Evolutionary conservation across 2,113 vertebrate genomes (phyloP), one percentile per base, ranked within the genome.

Genomic region (Poecilia latipinna): DNA sequence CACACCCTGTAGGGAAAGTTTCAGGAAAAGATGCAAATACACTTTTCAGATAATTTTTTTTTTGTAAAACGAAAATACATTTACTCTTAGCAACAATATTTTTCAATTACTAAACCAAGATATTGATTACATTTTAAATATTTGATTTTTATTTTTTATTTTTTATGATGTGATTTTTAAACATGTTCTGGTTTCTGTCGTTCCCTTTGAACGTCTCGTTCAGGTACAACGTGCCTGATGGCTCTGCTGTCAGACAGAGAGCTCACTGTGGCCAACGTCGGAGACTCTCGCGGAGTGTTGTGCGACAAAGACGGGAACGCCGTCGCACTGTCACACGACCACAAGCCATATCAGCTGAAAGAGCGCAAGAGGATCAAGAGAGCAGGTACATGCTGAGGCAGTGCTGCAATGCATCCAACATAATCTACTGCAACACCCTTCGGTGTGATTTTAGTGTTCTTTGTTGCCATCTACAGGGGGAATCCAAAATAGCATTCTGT

Each of bases 361-460:
- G 98, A 99, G 83, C 96, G 98, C 87, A 99, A 98, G 93, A 95
- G 98, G 90, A 99, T 99, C 90, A 99, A 99, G 88, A 96, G 97
- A 90, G 98, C 98, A 35, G 98, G 98, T 98, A 93, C 54, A 82
- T n/a, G 15, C 71, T 51, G 13, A 64, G 51, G 54, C 61, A 68
- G 15, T 17, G 31, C 42, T 8, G 1, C 8, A 26, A 31, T 33
- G 7, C 28, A 29, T 6, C 31, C 15, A 28, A 10, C 10, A 29
- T 17, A 2, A 67, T 33, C 4, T 31, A 12, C 64, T 68, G 65
- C 12, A 15, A 29, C 61, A 4, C 31, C 4, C 24, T 11, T 29
- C 0, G 0, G 37, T 13, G 22, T 42, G 4, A 35, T 66, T 2
- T 70, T 72, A 17, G 12, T 22, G 42, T 54, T 29, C 32, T 82